A percentile compares a stretch with the other conserved stretches of the same genome.
Conservation (phyloP, 2,888 invertebrate species). For the Drosophila anomelani region DNA sequence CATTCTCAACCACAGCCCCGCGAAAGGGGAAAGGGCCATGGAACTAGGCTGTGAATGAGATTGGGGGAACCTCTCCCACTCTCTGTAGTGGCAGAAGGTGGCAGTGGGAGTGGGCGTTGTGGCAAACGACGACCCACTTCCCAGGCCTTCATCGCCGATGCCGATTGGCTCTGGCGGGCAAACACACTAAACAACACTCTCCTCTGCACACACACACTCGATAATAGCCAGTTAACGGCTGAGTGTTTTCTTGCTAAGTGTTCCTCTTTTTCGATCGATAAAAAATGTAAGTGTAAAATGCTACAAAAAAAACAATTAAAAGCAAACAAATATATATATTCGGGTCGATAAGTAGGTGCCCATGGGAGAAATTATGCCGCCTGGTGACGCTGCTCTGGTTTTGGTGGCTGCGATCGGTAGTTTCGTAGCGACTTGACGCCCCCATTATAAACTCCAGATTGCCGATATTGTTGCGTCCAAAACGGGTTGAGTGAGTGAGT, state of each 20-base stretch:
- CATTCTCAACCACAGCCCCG: not conserved
- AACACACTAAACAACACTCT: conserved; percentile 8
- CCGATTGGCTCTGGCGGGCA: conserved; percentile 71
- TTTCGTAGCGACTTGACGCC: conserved; percentile 43
- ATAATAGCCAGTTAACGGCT: conserved; percentile 68
- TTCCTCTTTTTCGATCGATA: conserved; percentile 44
- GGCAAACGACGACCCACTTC: conserved; percentile 79
- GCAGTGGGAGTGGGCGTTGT: conserved; percentile 35
- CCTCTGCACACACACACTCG: conserved; percentile 25
- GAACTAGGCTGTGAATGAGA: conserved; percentile 1
- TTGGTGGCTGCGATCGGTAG: conserved; percentile 25
- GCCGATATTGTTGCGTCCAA: conserved; percentile 21
- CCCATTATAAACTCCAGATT: conserved; percentile 39
- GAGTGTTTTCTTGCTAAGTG: conserved; percentile 68
- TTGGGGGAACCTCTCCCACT: conserved; percentile 2
- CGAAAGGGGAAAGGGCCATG: conserved; percentile 12
- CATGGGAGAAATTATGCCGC: conserved; percentile 50
- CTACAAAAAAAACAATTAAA: conserved; percentile 62
- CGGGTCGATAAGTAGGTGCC: conserved; percentile 48
- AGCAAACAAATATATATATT: conserved; percentile 38
- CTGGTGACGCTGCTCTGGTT: conserved; percentile 9
- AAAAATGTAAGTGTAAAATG: conserved; percentile 56
- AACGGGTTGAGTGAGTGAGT: conserved; percentile 6
- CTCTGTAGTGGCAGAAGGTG: conserved; percentile 8
- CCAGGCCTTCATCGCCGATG: conserved; percentile 58